Conservation (phyloP, 2,797 vertebrate species). For the Lateolabrax maculatus region DNA sequence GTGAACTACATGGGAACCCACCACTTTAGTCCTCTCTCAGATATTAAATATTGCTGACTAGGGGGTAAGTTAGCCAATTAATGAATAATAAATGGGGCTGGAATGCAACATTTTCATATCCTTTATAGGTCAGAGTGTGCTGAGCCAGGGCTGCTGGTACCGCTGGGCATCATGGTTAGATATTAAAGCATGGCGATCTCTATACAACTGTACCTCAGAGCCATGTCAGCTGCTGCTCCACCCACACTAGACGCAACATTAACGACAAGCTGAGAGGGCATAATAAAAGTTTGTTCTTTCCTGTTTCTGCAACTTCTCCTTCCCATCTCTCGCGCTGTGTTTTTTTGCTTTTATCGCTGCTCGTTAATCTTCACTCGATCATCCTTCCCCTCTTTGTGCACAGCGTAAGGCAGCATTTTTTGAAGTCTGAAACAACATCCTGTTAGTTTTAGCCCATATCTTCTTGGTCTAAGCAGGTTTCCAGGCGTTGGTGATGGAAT, state of each 20-base stretch:
- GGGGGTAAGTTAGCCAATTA: conserved; percentile 79
- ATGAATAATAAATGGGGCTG: conserved; percentile 84
- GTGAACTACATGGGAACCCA: conserved; percentile 60
- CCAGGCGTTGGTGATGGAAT: conserved; percentile 53
- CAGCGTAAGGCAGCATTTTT: conserved; percentile 31
- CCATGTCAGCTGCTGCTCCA: conserved; percentile 71
- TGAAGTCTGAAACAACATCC: conserved; percentile 71
- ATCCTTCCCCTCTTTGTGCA: conserved; percentile 54
- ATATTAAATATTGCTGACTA: conserved; percentile 86
- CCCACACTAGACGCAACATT: conserved; percentile 70
- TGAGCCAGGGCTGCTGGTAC: conserved; percentile 69
- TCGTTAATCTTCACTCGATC: conserved; percentile 73
- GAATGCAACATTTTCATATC: conserved; percentile 79
- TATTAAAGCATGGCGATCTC: conserved; percentile 74
- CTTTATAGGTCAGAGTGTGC: conserved; percentile 80
- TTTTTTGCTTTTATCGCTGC: conserved; percentile 68
- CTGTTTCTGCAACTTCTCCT: conserved; percentile 62
- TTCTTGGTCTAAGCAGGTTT: conserved; percentile 53
- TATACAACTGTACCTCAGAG: conserved; percentile 71
- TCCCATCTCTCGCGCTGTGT: conserved; percentile 37
- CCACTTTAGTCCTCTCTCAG: conserved; percentile 56
- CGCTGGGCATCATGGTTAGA: conserved; percentile 74
- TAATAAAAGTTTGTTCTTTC: conserved; percentile 72
- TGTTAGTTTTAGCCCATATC: conserved; percentile 60
- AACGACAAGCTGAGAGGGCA: conserved; percentile 73